phyloP scores from a whole-genome alignment of 1,140 invertebrate species.

The Metaphire vulgaris region DNA sequence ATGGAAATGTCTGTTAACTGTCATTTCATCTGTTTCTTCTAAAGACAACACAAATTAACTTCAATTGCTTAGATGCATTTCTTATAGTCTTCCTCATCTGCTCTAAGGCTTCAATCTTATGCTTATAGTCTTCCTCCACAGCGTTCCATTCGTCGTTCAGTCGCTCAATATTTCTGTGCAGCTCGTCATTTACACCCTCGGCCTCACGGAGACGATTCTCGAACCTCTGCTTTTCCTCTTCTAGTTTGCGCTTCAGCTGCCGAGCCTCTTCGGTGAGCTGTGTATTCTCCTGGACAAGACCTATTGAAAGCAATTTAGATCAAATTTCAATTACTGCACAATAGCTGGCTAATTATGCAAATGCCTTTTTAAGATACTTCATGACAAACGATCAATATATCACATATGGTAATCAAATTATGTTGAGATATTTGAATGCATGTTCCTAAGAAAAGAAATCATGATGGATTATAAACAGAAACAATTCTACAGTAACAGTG shows the following conservation, averaged over 20 bases:
- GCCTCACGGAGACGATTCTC: constrained; percentile 9
- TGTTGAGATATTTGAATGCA: no score
- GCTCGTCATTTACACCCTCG: constrained; percentile 4
- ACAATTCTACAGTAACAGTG: no score
- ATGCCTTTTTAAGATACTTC: no score
- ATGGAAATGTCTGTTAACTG: not conserved
- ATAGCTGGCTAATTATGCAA: no score
- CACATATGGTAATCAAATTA: no score
- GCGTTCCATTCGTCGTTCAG: not conserved
- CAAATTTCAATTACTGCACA: no score
- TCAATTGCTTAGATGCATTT: constrained; percentile 10
- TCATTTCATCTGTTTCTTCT: no score
- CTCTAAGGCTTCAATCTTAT: constrained; percentile 7
- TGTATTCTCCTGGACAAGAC: constrained; percentile 10
- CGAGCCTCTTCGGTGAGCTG: constrained; percentile 6
- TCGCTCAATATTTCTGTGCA: not conserved
- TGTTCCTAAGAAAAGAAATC: no score
- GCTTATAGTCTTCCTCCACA: not conserved
- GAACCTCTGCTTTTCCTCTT: constrained; percentile 1
- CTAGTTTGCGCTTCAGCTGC: not conserved
- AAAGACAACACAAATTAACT: no score
- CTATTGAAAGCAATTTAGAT: not conserved
- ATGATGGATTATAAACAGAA: no score
- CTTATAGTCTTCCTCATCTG: not conserved
- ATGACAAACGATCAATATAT: no score